Percentiles rank a stretch among this genome's conserved stretches.
phyloP scores from a whole-genome alignment of 2,113 vertebrate genomes.

The Glareola pratincola region DNA sequence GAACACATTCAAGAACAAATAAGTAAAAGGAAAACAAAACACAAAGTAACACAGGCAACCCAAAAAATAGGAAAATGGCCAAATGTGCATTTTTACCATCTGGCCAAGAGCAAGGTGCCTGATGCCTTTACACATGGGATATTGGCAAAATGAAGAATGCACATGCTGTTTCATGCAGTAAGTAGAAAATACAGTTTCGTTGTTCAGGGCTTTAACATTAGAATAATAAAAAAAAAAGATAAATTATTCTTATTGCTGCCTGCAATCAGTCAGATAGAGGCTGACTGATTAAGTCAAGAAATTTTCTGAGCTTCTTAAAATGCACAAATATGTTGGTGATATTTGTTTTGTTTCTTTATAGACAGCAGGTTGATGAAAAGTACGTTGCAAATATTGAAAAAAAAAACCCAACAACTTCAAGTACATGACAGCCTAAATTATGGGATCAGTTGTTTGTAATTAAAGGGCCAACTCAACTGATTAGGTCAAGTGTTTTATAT shows the following conservation, averaged over 20 bases:
- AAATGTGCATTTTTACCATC: constrained; percentile 21
- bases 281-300: neutral
- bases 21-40: constrained; percentile 20
- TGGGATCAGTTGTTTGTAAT: neutral
- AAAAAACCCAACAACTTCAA: neutral
- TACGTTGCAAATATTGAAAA: neutral
- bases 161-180: neutral
- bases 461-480: neutral
- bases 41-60: neutral
- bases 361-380: neutral
- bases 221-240: neutral
- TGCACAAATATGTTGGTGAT: neutral
- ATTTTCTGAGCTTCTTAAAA: neutral
- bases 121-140: constrained; percentile 16
- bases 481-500: neutral
- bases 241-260: neutral
- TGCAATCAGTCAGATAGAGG: neutral
- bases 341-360: neutral
- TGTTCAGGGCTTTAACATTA: neutral
- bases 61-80: neutral
- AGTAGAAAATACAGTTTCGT: neutral
- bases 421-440: neutral
- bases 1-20: constrained; percentile 27
- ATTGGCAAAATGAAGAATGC: neutral
- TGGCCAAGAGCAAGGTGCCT: constrained; percentile 1